phyloP scores from a whole-genome alignment of 1,140 invertebrate genomes.

The Drosophila oshimai region DNA sequence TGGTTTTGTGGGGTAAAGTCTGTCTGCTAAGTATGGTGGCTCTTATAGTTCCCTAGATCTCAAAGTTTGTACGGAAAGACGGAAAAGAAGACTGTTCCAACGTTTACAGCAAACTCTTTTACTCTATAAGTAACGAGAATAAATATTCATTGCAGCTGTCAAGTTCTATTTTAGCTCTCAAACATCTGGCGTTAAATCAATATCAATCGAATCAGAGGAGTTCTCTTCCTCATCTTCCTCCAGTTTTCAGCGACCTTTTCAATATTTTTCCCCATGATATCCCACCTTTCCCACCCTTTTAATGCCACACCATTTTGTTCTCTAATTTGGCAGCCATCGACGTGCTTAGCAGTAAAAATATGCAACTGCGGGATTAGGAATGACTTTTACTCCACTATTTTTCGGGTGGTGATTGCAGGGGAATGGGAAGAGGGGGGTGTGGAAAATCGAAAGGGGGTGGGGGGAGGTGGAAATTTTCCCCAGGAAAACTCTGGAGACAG shows the following conservation, averaged over 20 bases:
- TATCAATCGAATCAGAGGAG: constrained; percentile 14
- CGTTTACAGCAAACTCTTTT: no score
- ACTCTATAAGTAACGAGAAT: not conserved
- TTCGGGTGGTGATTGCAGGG: not conserved
- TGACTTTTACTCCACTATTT: constrained; percentile 30
- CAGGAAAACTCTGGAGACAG: constrained; percentile 23
- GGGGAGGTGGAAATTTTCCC: not conserved
- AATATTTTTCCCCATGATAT: not conserved
- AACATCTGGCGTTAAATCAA: constrained; percentile 22
- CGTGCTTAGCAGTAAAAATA: constrained; percentile 65
- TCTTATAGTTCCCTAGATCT: no score
- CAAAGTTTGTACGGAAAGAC: no score
- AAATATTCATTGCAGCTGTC: constrained; percentile 15
- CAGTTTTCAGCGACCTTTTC: not conserved
- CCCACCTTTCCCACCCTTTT: not conserved
- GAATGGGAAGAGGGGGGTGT: not conserved
- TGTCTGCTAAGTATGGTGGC: no score
- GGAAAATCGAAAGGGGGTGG: not conserved
- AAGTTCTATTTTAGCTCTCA: constrained; percentile 1
- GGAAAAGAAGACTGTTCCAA: no score
- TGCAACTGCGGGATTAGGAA: constrained; percentile 54
- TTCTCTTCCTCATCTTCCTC: no score
- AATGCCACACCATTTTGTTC: constrained; percentile 37
- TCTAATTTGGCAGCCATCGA: constrained; percentile 75
- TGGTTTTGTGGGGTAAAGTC: no score